phyloP scores from a whole-genome alignment of 1,140 invertebrate species.

The Drosophila pectinifera region DNA sequence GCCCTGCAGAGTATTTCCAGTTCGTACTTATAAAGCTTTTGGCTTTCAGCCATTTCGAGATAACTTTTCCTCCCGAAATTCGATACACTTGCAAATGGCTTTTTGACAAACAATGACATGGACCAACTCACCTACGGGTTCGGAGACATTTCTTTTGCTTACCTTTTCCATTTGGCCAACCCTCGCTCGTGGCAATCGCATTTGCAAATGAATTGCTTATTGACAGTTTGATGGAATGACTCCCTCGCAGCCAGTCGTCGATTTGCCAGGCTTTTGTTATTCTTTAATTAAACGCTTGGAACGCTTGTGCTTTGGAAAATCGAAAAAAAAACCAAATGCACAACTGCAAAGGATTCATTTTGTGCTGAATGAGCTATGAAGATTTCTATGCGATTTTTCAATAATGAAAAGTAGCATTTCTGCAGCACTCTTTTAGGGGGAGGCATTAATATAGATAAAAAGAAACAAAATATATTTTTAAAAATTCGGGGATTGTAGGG shows the following conservation, averaged over 20 bases:
- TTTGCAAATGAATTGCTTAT: slow-evolving; percentile 84
- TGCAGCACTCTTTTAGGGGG: slow-evolving; percentile 24
- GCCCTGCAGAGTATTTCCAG: neutral
- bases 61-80: slow-evolving; percentile 57
- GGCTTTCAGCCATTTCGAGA: neutral
- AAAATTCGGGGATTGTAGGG: neutral
- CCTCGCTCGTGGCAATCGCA: slow-evolving; percentile 52
- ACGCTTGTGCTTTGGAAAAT: slow-evolving; percentile 18
- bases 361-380: slow-evolving; percentile 8
- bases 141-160: slow-evolving; percentile 31
- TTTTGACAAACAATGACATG: slow-evolving; percentile 82
- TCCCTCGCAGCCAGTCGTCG: slow-evolving; percentile 54
- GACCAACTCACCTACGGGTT: slow-evolving; percentile 68
- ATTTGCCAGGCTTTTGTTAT: slow-evolving; percentile 67
- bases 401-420: slow-evolving; percentile 2
- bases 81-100: slow-evolving; percentile 76
- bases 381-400: slow-evolving; percentile 1
- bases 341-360: slow-evolving; percentile 29
- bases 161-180: slow-evolving; percentile 23
- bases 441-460: neutral
- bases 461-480: neutral
- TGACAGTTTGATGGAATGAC: slow-evolving; percentile 82
- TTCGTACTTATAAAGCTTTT: neutral
- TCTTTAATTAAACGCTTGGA: slow-evolving; percentile 73
- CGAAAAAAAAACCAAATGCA: slow-evolving; percentile 19